Percentiles rank a stretch among this genome's conserved stretches.
Evolutionary conservation across 2,888 invertebrate genomes (phyloP).

Genomic region (Pyrrhopygopsis socrates): DNA sequence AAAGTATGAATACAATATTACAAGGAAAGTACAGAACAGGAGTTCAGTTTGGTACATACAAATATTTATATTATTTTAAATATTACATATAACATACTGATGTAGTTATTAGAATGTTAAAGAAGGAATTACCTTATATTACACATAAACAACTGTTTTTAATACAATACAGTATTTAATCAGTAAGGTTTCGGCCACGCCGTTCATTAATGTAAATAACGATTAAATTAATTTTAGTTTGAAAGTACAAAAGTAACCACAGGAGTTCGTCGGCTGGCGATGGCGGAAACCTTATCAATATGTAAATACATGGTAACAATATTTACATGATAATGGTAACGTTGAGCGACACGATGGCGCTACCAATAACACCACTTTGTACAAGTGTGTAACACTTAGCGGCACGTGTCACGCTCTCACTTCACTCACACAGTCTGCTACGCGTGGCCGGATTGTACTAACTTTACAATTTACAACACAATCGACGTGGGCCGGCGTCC

Average conservation of each 20-base stretch:
- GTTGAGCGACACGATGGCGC: too few species aligned
- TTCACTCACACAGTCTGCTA: too few species aligned
- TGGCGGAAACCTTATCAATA: background rate
- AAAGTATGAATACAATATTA: conserved; percentile 20
- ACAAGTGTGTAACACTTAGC: conserved; percentile 89
- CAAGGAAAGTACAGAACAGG: conserved; percentile 11
- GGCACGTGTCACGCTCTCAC: conserved; percentile 87
- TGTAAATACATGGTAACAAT: conserved; percentile 18
- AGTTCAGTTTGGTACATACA: conserved; percentile 15
- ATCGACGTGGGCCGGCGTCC: conserved; percentile 54
- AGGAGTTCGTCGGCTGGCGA: too few species aligned
- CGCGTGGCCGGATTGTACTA: conserved; percentile 86
- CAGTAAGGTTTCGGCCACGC: conserved; percentile 10
- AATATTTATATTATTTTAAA: too few species aligned
- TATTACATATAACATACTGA: background rate
- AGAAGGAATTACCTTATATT: conserved; percentile 34
- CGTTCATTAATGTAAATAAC: too few species aligned
- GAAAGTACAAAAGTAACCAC: too few species aligned
- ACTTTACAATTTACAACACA: conserved; percentile 89
- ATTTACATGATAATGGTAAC: conserved; percentile 32
- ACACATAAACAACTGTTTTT: conserved; percentile 14
- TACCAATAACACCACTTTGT: conserved; percentile 70
- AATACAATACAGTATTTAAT: conserved; percentile 19
- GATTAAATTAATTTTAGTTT: too few species aligned
- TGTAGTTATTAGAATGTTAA: conserved; percentile 12